Conservation (phyloP, 2,888 invertebrate genomes). For the Synergus gifuensis region DNA sequence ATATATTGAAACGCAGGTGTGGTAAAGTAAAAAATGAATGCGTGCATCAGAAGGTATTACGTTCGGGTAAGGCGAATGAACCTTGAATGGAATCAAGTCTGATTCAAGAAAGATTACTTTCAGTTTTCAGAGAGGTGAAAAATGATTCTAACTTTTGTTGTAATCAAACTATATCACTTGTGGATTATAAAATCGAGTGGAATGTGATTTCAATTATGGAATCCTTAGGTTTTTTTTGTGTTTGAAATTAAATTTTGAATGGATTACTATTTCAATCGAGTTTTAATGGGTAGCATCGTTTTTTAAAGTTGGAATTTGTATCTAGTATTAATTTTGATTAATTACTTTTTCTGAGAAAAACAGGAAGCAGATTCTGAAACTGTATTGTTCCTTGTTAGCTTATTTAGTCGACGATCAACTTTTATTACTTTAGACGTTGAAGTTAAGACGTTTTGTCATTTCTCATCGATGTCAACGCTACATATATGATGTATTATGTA, state of each 20-base stretch:
- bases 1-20: background rate
- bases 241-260: background rate
- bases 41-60: background rate
- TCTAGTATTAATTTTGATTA: background rate
- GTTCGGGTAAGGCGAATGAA: constrained; percentile 27
- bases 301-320: background rate
- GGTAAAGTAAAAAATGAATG: constrained; percentile 3
- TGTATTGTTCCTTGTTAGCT: background rate
- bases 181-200: constrained; percentile 1
- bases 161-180: background rate
- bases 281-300: background rate
- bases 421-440: background rate
- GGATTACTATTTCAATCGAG: background rate
- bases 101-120: constrained; percentile 39
- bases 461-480: constrained; percentile 32
- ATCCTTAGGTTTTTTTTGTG: background rate
- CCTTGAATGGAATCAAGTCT: constrained; percentile 39
- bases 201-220: constrained; percentile 6
- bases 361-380: too few species aligned
- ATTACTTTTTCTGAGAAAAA: background rate
- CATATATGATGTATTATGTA: background rate
- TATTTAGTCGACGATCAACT: background rate
- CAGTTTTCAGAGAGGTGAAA: constrained; percentile 27
- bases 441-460: constrained; percentile 12
- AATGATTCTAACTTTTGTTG: constrained; percentile 19